Base-by-base conservation (phyloP, 2,113 vertebrate genomes). In the Phylloscopus trochiloides region DNA sequence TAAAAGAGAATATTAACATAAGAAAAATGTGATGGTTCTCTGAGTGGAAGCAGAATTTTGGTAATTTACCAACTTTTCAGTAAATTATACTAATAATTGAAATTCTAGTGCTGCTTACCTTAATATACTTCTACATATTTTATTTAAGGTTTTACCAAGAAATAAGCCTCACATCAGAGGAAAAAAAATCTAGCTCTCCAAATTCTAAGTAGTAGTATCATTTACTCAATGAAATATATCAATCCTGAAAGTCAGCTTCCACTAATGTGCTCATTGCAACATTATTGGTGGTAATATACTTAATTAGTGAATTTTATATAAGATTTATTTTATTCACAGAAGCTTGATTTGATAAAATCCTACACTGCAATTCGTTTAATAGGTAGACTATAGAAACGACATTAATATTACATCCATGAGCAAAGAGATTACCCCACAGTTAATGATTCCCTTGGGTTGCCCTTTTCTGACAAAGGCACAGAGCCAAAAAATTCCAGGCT, bases 151-250 rank as follows among this genome's bases (percentile, higher is more conserved):
- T 97, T 97, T 97, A 96, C 72, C 54, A 95, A 96, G 95, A 96
- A 96, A 96, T 96, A 82, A 90, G 61, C 62, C 95, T 96, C 88
- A 93, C 82, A 88, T 57, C 7, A 65, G 28, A 15, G 88, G 72
- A 71, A 81, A 96, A 96, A 96, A 90, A 75, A 86, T 65, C 63
- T 42, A 45, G 2, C 14, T 83, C 85, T 97, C 59, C 55, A 43
- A 67, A 86, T 73, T 88, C 67, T 70, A 73, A 54, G 13, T 54
- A 55, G 28, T 88, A 86, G 96, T 90, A 94, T 95, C 12, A 96
- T 96, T 76, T 97, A 94, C 87, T 96, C 92, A 48, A 95, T 95
- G 95, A 98, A 98, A 97, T 97, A 88, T 96, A 98, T 97, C 97
- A 97, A 28, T 97, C 92, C 90, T 97, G 95, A 95, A 96, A 95